These are phyloP conservation scores for Andrena hattorfiana DNA, from an alignment of 2,888 invertebrate species.

Conservation along the genomic window DNA sequence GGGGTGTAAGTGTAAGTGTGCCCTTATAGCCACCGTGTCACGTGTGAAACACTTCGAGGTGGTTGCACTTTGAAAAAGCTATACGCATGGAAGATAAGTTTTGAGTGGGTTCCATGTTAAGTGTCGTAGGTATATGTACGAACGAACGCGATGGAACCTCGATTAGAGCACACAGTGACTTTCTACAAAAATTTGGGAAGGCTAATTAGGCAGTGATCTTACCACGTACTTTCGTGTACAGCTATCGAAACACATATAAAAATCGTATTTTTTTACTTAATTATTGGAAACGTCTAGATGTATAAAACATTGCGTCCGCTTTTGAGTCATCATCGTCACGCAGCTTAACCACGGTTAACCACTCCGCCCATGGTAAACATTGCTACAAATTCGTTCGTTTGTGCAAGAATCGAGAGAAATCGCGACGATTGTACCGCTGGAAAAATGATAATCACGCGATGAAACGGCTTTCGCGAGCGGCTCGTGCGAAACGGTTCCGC, in stretches of 20 bases:
- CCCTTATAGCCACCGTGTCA: neutral
- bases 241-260: too few species aligned
- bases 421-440: constrained; percentile 8
- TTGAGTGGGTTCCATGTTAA: too few species aligned
- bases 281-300: too few species aligned
- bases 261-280: too few species aligned
- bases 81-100: too few species aligned
- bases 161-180: too few species aligned
- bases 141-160: too few species aligned
- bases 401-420: constrained; percentile 9
- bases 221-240: too few species aligned
- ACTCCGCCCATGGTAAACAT: neutral
- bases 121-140: too few species aligned
- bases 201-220: too few species aligned
- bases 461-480: constrained; percentile 9
- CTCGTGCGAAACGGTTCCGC: constrained; percentile 1
- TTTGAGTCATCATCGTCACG: neutral
- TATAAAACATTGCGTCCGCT: neutral
- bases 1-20: neutral
- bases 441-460: constrained; percentile 36
- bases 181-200: too few species aligned
- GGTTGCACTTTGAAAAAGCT: too few species aligned
- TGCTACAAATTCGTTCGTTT: neutral
- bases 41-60: neutral
- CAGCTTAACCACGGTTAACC: neutral